Evolutionary conservation across 1,140 invertebrate genomes (phyloP).

Genomic region (Orussus abietinus): DNA sequence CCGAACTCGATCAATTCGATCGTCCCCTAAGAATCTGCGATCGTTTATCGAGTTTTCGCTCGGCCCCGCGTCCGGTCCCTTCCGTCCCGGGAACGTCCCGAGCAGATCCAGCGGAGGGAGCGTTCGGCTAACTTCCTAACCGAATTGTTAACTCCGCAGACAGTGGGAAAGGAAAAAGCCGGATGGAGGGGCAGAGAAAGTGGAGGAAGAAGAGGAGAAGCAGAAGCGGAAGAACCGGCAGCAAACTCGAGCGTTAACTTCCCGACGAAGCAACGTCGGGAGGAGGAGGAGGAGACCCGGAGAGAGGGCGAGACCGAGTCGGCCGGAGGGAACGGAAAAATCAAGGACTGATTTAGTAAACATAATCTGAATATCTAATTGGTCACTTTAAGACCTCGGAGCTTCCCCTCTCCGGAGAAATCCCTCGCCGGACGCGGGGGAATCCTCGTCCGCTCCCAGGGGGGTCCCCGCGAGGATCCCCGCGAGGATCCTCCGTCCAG

Average conservation of each 20-base stretch:
- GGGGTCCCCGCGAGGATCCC: no score
- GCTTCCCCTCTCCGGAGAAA: conserved; percentile 7
- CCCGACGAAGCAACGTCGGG: conserved; percentile 1
- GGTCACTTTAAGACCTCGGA: conserved; percentile 14
- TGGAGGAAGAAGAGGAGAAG: no score
- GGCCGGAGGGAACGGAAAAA: conserved; percentile 1
- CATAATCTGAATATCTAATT: conserved; percentile 46
- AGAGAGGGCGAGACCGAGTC: conserved; percentile 3
- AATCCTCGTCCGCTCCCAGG: no score
- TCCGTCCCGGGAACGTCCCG: no score
- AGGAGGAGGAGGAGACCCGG: conserved; percentile 11
- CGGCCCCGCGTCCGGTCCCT: no score
- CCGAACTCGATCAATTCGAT: no score
- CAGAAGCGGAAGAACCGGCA: no score
- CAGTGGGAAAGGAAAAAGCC: no score
- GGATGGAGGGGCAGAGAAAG: conserved; percentile 14
- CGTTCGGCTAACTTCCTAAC: conserved; percentile 20
- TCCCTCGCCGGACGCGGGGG: conserved; percentile 6
- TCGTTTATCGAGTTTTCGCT: no score
- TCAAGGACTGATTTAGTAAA: conserved; percentile 35
- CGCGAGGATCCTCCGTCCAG: no score
- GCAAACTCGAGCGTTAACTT: conserved; percentile 20
- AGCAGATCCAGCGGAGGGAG: no score
- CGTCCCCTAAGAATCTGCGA: no score
- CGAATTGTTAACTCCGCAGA: conserved; percentile 23